Conservation (phyloP, 2,888 invertebrate species). For the Sphaerophoria rueppellii region DNA sequence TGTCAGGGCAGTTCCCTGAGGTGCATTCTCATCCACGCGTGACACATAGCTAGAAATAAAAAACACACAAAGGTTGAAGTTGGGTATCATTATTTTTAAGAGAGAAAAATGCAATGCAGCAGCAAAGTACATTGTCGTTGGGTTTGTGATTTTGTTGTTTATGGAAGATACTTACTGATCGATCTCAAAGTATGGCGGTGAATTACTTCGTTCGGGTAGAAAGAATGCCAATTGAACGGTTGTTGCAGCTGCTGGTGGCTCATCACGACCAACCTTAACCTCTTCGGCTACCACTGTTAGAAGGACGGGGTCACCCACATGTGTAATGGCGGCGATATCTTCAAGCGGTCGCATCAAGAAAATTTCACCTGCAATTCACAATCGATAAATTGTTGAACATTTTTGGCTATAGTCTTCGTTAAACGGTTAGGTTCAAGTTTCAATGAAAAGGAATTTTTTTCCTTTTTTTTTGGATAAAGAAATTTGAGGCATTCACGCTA, state of each 20-base stretch:
- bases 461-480: too few relatives aligned
- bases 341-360: constrained; percentile 88
- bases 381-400: constrained; percentile 8
- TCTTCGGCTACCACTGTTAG: constrained; percentile 94
- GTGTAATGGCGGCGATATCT: constrained; percentile 90
- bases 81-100: too few relatives aligned
- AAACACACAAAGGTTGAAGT: background rate
- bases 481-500: too few relatives aligned
- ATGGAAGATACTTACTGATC: constrained; percentile 85
- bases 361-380: constrained; percentile 85
- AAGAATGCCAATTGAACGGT: constrained; percentile 93
- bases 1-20: constrained; percentile 89
- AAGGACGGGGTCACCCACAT: constrained; percentile 91
- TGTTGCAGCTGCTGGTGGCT: constrained; percentile 90
- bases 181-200: constrained; percentile 90
- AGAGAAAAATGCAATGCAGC: too few relatives aligned
- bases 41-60: constrained; percentile 86
- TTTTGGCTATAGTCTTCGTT: background rate
- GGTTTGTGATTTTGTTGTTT: constrained; percentile 13
- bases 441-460: background rate
- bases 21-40: constrained; percentile 90
- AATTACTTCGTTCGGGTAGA: constrained; percentile 89
- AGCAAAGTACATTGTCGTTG: too few relatives aligned
- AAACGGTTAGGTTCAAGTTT: background rate
- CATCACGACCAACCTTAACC: constrained; percentile 88